Percentiles rank a stretch among this genome's conserved stretches.
Evolutionary conservation across 2,113 vertebrate species (phyloP).

Genomic region (Atrichornis clamosus): DNA sequence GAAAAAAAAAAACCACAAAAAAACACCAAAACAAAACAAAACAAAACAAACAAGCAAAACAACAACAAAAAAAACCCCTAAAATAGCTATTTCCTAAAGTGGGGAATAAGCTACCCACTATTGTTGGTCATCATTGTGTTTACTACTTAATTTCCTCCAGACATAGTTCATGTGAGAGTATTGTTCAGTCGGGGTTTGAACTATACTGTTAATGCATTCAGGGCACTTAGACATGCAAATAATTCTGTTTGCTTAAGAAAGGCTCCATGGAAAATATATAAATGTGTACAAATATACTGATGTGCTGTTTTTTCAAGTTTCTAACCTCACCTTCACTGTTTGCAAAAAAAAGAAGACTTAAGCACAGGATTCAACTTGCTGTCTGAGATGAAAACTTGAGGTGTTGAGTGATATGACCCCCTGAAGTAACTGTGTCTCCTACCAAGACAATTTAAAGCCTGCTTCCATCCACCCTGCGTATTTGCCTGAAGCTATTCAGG

Average conservation of each 20-base stretch:
- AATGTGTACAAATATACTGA: not conserved
- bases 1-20: not conserved
- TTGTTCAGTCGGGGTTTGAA: not conserved
- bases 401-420: not conserved
- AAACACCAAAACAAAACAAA: no score
- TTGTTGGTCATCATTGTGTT: not conserved
- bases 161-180: rapidly evolving
- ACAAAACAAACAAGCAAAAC: no score
- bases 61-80: no score
- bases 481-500: not conserved
- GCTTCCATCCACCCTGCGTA: no score
- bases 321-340: not conserved
- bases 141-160: not conserved
- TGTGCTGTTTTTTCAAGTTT: not conserved
- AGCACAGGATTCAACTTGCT: not conserved
- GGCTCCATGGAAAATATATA: not conserved
- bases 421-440: not conserved
- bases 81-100: not conserved
- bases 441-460: not conserved
- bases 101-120: not conserved
- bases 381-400: not conserved
- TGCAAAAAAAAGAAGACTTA: not conserved
- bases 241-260: not conserved
- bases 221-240: not conserved
- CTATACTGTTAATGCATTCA: not conserved